These are phyloP conservation scores for Pseudomugil gertrudae DNA, from an alignment of 2,797 vertebrate species.

Conservation along the genomic window DNA sequence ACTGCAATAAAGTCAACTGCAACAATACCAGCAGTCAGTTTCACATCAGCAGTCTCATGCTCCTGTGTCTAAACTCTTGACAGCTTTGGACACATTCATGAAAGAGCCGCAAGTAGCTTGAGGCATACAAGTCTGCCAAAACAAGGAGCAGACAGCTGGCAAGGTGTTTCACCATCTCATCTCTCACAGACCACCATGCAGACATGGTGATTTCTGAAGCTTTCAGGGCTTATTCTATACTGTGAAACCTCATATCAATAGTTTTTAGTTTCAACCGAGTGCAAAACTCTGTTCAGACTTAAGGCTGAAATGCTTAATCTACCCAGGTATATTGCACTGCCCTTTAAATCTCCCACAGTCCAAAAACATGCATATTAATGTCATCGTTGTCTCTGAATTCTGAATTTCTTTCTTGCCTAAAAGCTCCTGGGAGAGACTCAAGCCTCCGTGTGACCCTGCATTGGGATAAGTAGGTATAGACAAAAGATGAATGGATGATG, in stretches of 20 bases:
- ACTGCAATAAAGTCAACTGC: not conserved
- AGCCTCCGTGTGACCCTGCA: no score
- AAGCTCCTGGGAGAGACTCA: no score
- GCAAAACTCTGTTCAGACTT: constrained; percentile 18
- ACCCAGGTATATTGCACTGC: not conserved
- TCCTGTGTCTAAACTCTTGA: constrained; percentile 32
- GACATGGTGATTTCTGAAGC: constrained; percentile 29
- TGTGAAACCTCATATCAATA: constrained; percentile 41
- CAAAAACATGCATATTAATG: no score
- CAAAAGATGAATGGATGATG: not conserved
- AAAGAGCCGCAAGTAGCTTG: constrained; percentile 58
- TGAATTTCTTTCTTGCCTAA: no score
- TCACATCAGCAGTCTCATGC: constrained; percentile 32
- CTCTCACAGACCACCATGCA: constrained; percentile 50
- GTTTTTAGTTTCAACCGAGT: constrained; percentile 14
- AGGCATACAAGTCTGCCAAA: constrained; percentile 53
- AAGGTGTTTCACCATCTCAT: constrained; percentile 47
- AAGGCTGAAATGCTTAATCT: not conserved
- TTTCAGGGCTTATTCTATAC: constrained; percentile 19
- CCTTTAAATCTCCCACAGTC: not conserved
- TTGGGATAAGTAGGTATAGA: no score
- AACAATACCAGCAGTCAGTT: constrained; percentile 39
- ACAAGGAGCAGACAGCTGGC: constrained; percentile 62
- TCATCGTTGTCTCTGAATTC: no score
- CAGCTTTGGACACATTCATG: constrained; percentile 63